Percentiles rank a stretch among this genome's conserved stretches.
Conservation (phyloP, 2,797 vertebrate species). For the Peromyscus eremicus region DNA sequence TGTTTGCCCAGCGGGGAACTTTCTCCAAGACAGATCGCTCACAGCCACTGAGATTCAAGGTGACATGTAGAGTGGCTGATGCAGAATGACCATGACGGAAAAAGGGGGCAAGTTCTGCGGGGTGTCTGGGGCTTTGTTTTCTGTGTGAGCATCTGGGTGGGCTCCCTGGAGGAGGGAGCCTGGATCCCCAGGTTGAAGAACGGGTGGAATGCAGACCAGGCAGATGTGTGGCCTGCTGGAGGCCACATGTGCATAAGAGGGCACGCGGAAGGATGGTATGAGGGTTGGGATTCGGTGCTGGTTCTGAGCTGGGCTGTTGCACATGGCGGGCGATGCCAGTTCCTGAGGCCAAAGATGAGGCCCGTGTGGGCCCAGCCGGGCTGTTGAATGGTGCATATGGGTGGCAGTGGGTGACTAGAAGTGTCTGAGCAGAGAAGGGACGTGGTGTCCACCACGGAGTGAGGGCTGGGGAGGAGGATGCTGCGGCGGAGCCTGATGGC, state of each 20-base stretch:
- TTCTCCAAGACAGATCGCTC: background rate
- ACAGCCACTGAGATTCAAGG: background rate
- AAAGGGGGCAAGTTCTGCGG: background rate
- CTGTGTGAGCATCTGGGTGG: background rate
- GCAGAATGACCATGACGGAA: background rate
- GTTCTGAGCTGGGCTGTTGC: background rate
- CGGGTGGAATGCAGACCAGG: background rate
- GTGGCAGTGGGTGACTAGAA: too few species aligned
- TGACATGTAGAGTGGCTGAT: background rate
- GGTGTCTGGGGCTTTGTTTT: background rate
- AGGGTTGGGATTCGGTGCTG: background rate
- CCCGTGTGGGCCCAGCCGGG: background rate
- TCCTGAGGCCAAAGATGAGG: background rate
- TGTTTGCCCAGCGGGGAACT: conserved; percentile 18
- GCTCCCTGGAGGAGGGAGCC: background rate
- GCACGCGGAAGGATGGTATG: too few species aligned
- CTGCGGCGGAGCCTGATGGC: too few species aligned
- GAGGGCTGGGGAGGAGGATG: background rate
- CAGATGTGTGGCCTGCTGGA: background rate
- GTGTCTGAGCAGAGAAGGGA: background rate
- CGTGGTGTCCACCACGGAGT: background rate
- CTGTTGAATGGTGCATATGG: accelerated
- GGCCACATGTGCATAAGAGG: background rate
- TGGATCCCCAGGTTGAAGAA: background rate
- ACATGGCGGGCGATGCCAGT: background rate